phyloP scores from a whole-genome alignment of 2,797 vertebrate genomes.

The Rhinogobio ventralis region DNA sequence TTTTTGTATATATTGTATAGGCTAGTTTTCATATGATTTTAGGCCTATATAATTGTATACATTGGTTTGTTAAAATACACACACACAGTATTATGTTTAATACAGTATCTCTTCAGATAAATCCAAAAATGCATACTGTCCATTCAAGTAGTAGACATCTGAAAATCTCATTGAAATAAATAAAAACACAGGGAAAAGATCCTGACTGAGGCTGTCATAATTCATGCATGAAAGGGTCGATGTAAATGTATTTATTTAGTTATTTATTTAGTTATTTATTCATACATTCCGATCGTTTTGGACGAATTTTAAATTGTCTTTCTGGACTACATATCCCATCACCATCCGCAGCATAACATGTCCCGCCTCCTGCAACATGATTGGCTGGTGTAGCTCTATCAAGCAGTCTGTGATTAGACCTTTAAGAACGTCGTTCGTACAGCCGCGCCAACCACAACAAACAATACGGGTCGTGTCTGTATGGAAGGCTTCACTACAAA shows the following conservation, averaged over 20 bases:
- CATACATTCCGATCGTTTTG: not conserved
- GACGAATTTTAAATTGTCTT: not conserved
- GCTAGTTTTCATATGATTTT: no score
- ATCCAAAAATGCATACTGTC: no score
- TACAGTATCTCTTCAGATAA: no score
- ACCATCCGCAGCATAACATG: not conserved
- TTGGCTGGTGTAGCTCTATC: not conserved
- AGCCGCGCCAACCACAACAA: not conserved
- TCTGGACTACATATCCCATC: not conserved
- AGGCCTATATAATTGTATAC: no score
- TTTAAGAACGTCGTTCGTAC: not conserved
- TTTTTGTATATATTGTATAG: no score
- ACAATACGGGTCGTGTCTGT: not conserved
- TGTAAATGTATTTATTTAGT: not conserved
- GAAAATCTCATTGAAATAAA: no score
- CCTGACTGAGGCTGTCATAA: not conserved
- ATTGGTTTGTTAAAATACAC: no score
- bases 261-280: not conserved
- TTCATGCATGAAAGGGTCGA: not conserved
- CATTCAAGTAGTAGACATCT: no score
- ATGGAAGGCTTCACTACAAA: slow-evolving; percentile 54
- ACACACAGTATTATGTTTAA: no score
- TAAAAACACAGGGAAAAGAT: not conserved
- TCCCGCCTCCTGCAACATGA: not conserved
- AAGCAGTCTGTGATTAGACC: not conserved